These are phyloP conservation scores for Theonella swinhoei DNA, from an alignment of 37 sponge, comb jelly and placozoan species.

Conservation along the genomic window DNA sequence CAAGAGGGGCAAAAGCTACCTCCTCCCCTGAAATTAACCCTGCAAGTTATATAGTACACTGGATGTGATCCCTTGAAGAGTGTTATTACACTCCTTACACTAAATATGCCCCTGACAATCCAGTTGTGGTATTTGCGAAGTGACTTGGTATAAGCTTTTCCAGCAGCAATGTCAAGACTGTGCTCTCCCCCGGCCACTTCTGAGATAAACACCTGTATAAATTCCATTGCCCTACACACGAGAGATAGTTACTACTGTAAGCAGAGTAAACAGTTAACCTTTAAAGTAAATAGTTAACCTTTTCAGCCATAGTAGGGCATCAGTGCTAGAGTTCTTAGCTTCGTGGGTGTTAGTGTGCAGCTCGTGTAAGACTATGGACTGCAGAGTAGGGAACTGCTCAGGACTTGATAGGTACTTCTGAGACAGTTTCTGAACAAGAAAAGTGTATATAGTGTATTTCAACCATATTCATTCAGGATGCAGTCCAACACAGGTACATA, in stretches of 20 bases:
- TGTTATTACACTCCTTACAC: conserved; percentile 67
- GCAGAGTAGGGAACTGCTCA: conserved; percentile 56
- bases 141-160: conserved; percentile 71
- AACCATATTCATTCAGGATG: neutral
- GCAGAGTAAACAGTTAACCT: too few relatives aligned
- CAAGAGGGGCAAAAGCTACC: too few relatives aligned
- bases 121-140: conserved; percentile 73
- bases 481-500: neutral
- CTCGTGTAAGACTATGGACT: conserved; percentile 67
- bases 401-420: conserved; percentile 52
- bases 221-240: conserved; percentile 83
- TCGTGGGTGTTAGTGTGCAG: conserved; percentile 45
- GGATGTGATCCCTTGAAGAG: too few relatives aligned
- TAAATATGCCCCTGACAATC: conserved; percentile 85
- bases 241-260: too few relatives aligned
- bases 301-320: conserved; percentile 87
- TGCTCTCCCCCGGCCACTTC: conserved; percentile 77
- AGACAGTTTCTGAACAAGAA: conserved; percentile 51
- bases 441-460: neutral
- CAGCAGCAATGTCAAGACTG: conserved; percentile 78
- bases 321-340: conserved; percentile 69
- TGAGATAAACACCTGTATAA: conserved; percentile 61
- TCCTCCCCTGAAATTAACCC: too few relatives aligned
- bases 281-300: too few relatives aligned
- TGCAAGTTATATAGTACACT: too few relatives aligned